Base-by-base conservation (phyloP, 2,797 vertebrate species). In the Carapus acus region DNA sequence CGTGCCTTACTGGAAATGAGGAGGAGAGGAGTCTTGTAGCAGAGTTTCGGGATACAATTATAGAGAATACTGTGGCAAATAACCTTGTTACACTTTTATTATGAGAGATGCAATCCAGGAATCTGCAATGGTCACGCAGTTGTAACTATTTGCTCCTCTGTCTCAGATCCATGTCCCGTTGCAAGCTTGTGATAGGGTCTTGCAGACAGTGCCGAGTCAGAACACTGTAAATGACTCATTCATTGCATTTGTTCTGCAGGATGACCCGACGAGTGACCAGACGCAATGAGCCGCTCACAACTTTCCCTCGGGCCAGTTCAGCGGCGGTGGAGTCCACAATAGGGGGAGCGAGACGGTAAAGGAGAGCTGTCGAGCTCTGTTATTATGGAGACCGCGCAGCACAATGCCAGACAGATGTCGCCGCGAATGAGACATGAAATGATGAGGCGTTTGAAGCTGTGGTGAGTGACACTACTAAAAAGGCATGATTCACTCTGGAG, bases 401-500 rank as follows among this genome's bases (percentile, higher is more conserved):
- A 23, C 67, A 67, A 55, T 57, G 56, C 55, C 74, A 79, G 79
- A 76, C 77, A 70, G 64, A 78, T 74, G 76, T 79, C 77, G 73
- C 61, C 44, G 62, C 31, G 62, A 70, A 54, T 59, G 69, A 79
- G 74, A 71, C 62, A 14, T 23, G 40, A 48, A 19, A 2, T 52
- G 67, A 66, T 73, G 67, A 79, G 60, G 33, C 23, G 54, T 64
- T 3, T 65, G 54, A 77, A 68, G 63, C 34, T 5, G 63, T 69
- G 63, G 68, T 59, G 55, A 72, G 61, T 57, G 65, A 56, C 74
- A 62, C 6, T 23, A 62, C 64, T 49, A 29, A 44, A 59, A 57
- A 77, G 60, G 60, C 61, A 11, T 74, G 71, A 83, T 54, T 84
- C 82, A 82, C 48, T 46, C 41, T 66, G 55, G 46, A 61, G 65